Conservation (phyloP, 2,797 vertebrate species). For the Monodelphis domestica region DNA sequence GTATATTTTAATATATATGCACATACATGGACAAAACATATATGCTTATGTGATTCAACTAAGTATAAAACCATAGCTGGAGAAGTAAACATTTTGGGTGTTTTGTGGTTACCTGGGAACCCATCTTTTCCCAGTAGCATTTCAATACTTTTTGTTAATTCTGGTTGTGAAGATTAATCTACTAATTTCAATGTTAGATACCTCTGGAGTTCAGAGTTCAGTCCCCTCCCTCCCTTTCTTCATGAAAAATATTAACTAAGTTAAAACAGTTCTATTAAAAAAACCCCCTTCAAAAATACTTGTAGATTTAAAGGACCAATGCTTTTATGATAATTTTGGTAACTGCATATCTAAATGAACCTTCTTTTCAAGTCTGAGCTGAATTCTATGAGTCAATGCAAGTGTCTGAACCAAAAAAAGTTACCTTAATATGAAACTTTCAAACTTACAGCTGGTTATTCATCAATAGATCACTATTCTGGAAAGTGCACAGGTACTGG, state of each 20-base stretch:
- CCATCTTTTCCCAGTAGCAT: background rate
- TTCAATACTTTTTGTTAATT: background rate
- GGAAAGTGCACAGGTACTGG: background rate
- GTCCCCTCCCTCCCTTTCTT: background rate
- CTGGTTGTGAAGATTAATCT: background rate
- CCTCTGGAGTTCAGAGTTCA: no score
- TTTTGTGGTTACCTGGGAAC: slow-evolving; percentile 9
- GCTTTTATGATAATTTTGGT: background rate
- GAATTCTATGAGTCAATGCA: slow-evolving; percentile 32
- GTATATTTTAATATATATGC: no score
- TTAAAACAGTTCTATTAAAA: background rate
- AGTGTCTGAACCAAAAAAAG: slow-evolving; percentile 8
- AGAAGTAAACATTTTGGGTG: background rate
- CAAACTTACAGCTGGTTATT: slow-evolving; percentile 11
- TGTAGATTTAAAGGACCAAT: background rate
- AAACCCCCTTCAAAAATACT: background rate
- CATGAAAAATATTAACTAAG: background rate
- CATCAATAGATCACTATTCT: slow-evolving; percentile 5
- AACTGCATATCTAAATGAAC: background rate
- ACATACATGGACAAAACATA: no score
- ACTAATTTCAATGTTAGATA: background rate
- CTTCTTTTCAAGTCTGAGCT: slow-evolving; percentile 17
- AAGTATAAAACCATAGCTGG: background rate
- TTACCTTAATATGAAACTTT: slow-evolving; percentile 6
- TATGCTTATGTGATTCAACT: background rate